Percentiles rank a stretch among this genome's conserved stretches.
phyloP scores from a whole-genome alignment of 2,888 invertebrate species.

The Tetramorium bicarinatum region DNA sequence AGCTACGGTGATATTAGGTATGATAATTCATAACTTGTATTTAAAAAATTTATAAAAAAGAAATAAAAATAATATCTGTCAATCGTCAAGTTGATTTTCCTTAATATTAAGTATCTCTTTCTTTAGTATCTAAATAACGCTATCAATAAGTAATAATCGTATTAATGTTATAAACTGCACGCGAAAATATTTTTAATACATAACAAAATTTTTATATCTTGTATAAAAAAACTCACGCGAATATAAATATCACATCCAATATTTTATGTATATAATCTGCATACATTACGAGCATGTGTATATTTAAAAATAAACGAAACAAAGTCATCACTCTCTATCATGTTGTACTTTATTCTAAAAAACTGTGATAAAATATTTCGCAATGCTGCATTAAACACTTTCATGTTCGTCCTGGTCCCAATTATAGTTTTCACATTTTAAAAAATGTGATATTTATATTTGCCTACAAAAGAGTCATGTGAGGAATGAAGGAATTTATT shows the following conservation, averaged over 20 bases:
- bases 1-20: background rate
- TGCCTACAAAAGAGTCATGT: constrained; percentile 18
- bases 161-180: constrained; percentile 3
- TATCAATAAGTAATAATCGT: background rate
- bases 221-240: background rate
- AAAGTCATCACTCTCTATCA: background rate
- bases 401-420: background rate
- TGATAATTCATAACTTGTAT: background rate
- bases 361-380: background rate
- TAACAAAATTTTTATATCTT: background rate
- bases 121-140: background rate
- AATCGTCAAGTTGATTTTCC: background rate
- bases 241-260: constrained; percentile 35
- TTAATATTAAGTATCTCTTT: background rate
- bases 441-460: constrained; percentile 40
- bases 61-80: background rate
- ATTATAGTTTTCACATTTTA: background rate
- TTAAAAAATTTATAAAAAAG: background rate
- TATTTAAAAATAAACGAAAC: constrained; percentile 1
- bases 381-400: background rate
- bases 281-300: background rate
- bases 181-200: background rate
- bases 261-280: constrained; percentile 1
- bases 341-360: background rate
- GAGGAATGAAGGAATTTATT: constrained; percentile 60